Conservation (phyloP, 2,113 vertebrate genomes). For the Picathartes gymnocephalus region DNA sequence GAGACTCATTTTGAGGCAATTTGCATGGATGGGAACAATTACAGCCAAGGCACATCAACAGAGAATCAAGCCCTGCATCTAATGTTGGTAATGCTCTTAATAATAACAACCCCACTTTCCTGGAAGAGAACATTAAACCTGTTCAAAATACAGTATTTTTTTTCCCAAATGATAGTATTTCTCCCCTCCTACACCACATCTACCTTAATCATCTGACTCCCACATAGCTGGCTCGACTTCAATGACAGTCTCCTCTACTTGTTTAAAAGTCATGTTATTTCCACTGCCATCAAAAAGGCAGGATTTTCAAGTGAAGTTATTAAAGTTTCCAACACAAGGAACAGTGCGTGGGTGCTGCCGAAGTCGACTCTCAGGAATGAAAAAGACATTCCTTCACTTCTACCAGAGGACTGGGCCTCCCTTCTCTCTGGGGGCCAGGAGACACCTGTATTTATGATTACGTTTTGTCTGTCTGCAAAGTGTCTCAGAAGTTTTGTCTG, state of each 20-base stretch:
- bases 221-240: conserved; percentile 58
- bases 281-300: conserved; percentile 56
- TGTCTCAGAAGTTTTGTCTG: neutral
- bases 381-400: conserved; percentile 25
- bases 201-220: conserved; percentile 64
- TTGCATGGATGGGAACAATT: conserved; percentile 22
- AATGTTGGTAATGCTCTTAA: conserved; percentile 44
- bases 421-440: neutral
- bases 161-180: conserved; percentile 62
- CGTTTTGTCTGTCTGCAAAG: neutral
- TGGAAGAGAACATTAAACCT: conserved; percentile 49
- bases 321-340: conserved; percentile 59
- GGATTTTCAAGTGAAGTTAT: conserved; percentile 59
- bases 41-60: neutral
- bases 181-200: conserved; percentile 57
- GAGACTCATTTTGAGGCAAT: conserved; percentile 5
- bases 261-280: conserved; percentile 65
- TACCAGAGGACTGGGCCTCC: neutral
- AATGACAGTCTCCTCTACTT: conserved; percentile 58
- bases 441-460: neutral
- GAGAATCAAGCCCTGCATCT: conserved; percentile 32
- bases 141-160: conserved; percentile 55
- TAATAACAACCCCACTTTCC: conserved; percentile 30
- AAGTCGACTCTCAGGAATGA: neutral
- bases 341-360: conserved; percentile 19